Base-by-base conservation (phyloP, 2,113 vertebrate genomes). In the Sula dactylatra region DNA sequence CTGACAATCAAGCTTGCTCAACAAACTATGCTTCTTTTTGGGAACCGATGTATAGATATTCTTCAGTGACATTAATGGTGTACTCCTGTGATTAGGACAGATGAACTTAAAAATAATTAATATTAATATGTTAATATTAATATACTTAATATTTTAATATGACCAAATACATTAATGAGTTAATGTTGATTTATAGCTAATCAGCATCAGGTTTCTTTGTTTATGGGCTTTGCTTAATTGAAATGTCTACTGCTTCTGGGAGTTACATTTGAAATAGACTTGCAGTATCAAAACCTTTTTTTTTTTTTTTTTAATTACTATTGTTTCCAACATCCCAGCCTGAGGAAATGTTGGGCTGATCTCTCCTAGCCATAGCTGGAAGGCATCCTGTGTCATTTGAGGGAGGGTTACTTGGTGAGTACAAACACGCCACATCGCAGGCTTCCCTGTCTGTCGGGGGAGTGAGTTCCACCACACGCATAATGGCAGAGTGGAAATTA, bases 371-470 rank as follows among this genome's bases (percentile, higher is more conserved):
- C 50, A 5, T 52, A 49, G 18, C 47, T 81, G 84, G 77, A 62
- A 73, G 50, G 64, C 4, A 9, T 65, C 32, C n/a, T 32, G 24
- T 61, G 64, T 49, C 66, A 34, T 61, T 24, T 64, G 26, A 58
- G 56, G 69, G 50, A n/a, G 52, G 15, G 42, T 50, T 69, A 32
- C 47, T 18, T 78, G 16, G 49, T 84, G 65, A 71, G 24, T 27
- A 27, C 38, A 24, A 84, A 32, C 61, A 58, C 0, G 0, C 36
- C 50, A 11, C 26, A 16, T 42, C 62, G 45, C 69, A 66, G 56
- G 24, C 58, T 84, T 34, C 58, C 26, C 18, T 34, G n/a, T 1
- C 2, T 38, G 70, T 54, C 9, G 19, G 36, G 38, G 29, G 64
- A 59, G 45, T 18, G 36, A 24, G 82, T 85, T 62, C 52, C 54